Evolutionary conservation across 2,113 vertebrate genomes (phyloP).

Genomic region (Larimichthys polyactis): DNA sequence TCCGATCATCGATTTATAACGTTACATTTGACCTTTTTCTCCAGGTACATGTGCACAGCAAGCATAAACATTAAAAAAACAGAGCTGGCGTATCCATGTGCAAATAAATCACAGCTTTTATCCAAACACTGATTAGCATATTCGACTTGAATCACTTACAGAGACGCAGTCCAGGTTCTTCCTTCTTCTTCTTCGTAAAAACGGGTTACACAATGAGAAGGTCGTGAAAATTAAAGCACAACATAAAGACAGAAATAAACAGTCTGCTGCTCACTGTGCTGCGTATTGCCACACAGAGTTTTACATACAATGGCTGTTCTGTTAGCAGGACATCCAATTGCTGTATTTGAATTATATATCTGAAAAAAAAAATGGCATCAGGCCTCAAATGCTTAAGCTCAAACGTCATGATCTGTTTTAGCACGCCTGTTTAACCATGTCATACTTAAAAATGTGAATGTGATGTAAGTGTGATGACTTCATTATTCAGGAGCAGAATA

Average conservation of each 20-base stretch:
- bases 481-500: neutral
- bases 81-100: neutral
- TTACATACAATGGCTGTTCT: neutral
- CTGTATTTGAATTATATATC: neutral
- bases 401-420: no score
- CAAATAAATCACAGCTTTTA: slow-evolving; percentile 10
- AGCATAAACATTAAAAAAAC: neutral
- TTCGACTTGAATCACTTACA: neutral
- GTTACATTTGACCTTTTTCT: neutral
- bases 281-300: neutral
- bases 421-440: no score
- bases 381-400: no score
- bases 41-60: neutral
- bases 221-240: slow-evolving; percentile 20
- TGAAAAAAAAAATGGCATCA: neutral
- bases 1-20: neutral
- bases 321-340: neutral
- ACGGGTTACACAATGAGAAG: neutral
- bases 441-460: neutral
- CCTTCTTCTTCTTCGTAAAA: neutral
- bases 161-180: neutral
- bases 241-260: neutral
- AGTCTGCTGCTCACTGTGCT: neutral
- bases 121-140: slow-evolving; percentile 2
- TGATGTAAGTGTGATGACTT: neutral